Base-by-base conservation (phyloP, 23 tunicate species). In the Corella eumyota region DNA sequence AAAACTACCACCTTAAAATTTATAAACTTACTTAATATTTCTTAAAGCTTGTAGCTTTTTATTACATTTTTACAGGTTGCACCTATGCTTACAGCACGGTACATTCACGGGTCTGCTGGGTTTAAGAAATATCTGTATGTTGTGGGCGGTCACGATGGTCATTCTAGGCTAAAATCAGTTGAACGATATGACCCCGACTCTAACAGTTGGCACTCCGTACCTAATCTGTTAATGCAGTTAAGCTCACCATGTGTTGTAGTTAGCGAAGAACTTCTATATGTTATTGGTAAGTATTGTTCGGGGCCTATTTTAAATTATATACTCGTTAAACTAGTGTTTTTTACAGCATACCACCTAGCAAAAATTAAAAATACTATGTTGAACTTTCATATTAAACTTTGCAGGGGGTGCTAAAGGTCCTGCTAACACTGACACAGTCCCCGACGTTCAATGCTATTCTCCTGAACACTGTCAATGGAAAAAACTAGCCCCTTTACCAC, bases 131-230 rank as follows among this genome's bases (percentile, higher is more conserved):
- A 37, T 70, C 69, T 90, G 11, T 90, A 80, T 70, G 97, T 90
- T 40, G 81, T 76, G 1, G 97, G 97, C 1, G 97, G 97, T n/a
- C 75, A 69, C 65, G 52, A 90, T 45, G 81, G 82, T 11, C 64
- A 34, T 27, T 25, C 59, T 21, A 45, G 97, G 40, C 55, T 90
- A 22, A 23, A 34, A 1, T 81, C 85, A 15, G 79, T 90, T n/a
- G 97, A 90, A 64, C 70, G 74, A 56, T 90, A 83, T 56, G 64
- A 71, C 50, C 97, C 97, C 25, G 97, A 90, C 51, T 65, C 97
- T 0, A 90, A 90, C 57, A 60, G 77, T 6, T 90, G 97, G 97
- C 40, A 57, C 32, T 45, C 60, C 21, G 76, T 69, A 29, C 49
- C 50, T 24, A 74, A 79, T 7, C 76, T 90, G 79, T 33, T 76